These are phyloP conservation scores for Oreortyx pictus DNA, from an alignment of 2,797 vertebrate genomes.

Conservation along the genomic window DNA sequence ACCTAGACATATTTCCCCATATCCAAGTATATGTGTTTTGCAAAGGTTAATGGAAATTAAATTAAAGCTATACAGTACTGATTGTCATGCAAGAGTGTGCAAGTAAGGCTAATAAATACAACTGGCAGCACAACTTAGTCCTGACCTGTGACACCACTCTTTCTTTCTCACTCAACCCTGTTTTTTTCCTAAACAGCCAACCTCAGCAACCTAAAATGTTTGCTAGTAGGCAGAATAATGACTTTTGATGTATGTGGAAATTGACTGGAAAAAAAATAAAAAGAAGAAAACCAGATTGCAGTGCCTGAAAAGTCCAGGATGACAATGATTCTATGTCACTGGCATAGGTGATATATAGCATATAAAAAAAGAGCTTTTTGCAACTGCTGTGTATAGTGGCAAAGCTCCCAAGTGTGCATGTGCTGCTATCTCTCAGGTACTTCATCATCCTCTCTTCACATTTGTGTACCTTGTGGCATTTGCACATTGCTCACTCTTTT, in stretches of 20 bases:
- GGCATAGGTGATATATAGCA: too few relatives aligned
- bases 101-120: slow-evolving; percentile 31
- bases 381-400: fast-evolving
- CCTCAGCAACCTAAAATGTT: background rate
- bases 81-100: slow-evolving; percentile 12
- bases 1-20: background rate
- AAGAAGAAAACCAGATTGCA: background rate
- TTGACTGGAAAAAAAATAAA: background rate
- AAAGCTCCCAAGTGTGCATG: fast-evolving
- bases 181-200: background rate
- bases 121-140: background rate
- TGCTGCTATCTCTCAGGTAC: background rate
- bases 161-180: background rate
- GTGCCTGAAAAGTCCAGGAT: background rate
- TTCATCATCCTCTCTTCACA: background rate
- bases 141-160: background rate
- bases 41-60: slow-evolving; percentile 50
- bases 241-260: background rate
- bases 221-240: background rate
- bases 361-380: background rate
- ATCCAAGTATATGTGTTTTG: slow-evolving; percentile 23
- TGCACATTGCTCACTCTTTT: background rate
- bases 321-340: background rate
- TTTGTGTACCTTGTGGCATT: background rate
- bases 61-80: slow-evolving; percentile 34